Conservation (phyloP, 2,888 invertebrate species). For the Eristalinus aeneus region DNA sequence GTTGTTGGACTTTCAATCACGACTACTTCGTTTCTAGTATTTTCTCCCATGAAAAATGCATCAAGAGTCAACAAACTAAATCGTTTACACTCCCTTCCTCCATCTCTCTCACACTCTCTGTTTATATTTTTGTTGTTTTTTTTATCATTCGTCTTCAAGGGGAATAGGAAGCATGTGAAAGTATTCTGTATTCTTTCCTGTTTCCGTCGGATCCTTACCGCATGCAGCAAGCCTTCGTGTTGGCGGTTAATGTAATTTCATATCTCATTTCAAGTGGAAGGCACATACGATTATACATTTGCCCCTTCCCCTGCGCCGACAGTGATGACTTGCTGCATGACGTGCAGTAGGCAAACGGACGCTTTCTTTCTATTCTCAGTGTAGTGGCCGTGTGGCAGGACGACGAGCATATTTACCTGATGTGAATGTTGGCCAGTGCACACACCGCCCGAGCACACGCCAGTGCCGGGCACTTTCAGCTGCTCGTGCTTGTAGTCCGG, state of each 20-base stretch:
- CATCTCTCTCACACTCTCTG: not conserved
- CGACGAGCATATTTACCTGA: constrained; percentile 76
- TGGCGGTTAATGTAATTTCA: constrained; percentile 31
- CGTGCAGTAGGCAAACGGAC: not conserved
- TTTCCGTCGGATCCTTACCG: not conserved
- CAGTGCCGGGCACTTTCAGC: constrained; percentile 89
- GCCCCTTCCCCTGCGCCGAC: not conserved
- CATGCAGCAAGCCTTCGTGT: constrained; percentile 51
- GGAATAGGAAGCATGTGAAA: constrained; percentile 29
- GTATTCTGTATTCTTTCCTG: constrained; percentile 5
- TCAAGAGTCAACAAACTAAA: constrained; percentile 33
- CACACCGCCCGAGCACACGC: constrained; percentile 85
- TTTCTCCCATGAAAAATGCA: constrained; percentile 35
- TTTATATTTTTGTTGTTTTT: not conserved
- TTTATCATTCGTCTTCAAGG: constrained; percentile 9
- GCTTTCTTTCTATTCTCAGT: not conserved
- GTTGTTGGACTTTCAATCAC: not conserved
- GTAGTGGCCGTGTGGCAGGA: not conserved
- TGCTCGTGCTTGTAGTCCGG: constrained; percentile 95
- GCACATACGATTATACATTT: not conserved
- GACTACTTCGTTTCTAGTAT: not conserved
- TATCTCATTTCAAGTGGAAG: not conserved
- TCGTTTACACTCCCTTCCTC: not conserved
- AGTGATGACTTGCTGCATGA: not conserved
- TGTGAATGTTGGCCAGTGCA: constrained; percentile 83